These are phyloP conservation scores for Otis tarda DNA, from an alignment of 2,113 vertebrate genomes.

Conservation along the genomic window DNA sequence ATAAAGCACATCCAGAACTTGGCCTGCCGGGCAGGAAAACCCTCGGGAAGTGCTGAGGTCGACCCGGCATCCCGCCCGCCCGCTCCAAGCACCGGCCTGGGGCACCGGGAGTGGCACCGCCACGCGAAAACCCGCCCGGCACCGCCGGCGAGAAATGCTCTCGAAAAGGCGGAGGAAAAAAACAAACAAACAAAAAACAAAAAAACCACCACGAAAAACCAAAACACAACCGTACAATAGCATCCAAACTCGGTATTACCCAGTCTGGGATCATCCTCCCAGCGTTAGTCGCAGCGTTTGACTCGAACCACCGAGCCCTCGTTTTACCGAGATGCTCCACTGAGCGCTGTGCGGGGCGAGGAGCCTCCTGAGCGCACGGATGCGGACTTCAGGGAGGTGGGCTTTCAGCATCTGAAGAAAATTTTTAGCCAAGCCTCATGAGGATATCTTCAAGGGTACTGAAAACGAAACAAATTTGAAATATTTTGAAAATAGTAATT, in stretches of 20 bases:
- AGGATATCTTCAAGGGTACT: neutral
- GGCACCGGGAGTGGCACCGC: too few species aligned
- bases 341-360: rapidly evolving
- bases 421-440: neutral
- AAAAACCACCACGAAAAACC: too few species aligned
- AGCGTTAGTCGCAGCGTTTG: too few species aligned
- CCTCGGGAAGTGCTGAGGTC: too few species aligned
- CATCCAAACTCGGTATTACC: rapidly evolving
- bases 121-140: neutral
- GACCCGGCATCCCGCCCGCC: neutral
- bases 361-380: neutral
- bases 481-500: neutral
- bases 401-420: neutral
- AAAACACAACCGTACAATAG: too few species aligned
- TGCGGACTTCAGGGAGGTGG: neutral
- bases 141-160: rapidly evolving
- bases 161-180: neutral
- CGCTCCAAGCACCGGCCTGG: too few species aligned
- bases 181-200: neutral
- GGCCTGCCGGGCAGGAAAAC: too few species aligned
- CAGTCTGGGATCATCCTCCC: neutral
- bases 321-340: rapidly evolving
- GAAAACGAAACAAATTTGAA: neutral
- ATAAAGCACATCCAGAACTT: rapidly evolving
- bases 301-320: neutral